Evolutionary conservation across 2,113 vertebrate species (phyloP).

Genomic region (Hepsetus odoe): DNA sequence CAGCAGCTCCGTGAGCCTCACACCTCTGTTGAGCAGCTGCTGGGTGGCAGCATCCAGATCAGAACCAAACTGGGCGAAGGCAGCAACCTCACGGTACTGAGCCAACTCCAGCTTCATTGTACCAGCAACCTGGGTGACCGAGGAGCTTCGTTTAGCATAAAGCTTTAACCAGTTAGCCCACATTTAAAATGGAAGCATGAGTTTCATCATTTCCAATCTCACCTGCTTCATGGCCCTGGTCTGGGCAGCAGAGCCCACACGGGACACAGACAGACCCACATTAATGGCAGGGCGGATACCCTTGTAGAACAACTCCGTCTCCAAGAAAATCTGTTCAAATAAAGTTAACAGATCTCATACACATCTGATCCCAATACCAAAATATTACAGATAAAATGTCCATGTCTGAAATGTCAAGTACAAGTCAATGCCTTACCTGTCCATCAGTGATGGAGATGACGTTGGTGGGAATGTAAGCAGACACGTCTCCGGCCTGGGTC

Average conservation of each 20-base stretch:
- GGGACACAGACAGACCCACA: slow-evolving; percentile 96
- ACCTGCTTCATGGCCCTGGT: slow-evolving; percentile 99
- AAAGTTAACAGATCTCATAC: too few relatives aligned
- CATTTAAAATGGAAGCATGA: too few relatives aligned
- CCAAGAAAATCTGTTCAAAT: slow-evolving; percentile 98
- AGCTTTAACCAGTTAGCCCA: too few relatives aligned
- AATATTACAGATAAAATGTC: too few relatives aligned
- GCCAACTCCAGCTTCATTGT: slow-evolving; percentile 98
- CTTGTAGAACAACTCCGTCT: slow-evolving; percentile 99
- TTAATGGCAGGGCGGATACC: slow-evolving; percentile 98
- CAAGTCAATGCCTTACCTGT: slow-evolving; percentile 77
- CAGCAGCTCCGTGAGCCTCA: slow-evolving; percentile 93
- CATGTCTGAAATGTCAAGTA: too few relatives aligned
- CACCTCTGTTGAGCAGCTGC: slow-evolving; percentile 92
- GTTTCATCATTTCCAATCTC: background rate
- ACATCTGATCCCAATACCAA: too few relatives aligned
- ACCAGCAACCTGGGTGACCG: slow-evolving; percentile 85
- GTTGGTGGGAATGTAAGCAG: slow-evolving; percentile 98
- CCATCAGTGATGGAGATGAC: slow-evolving; percentile 99
- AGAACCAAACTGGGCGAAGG: slow-evolving; percentile 97
- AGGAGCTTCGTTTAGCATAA: too few relatives aligned
- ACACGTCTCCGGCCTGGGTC: slow-evolving; percentile 98
- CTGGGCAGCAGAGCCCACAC: slow-evolving; percentile 98
- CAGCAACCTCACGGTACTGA: slow-evolving; percentile 96
- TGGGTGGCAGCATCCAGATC: slow-evolving; percentile 96